Percentiles rank a stretch among this genome's conserved stretches.
Conservation (phyloP, 35 echinoderm and acorn worm genomes). For the Holothuria glaberrima region DNA sequence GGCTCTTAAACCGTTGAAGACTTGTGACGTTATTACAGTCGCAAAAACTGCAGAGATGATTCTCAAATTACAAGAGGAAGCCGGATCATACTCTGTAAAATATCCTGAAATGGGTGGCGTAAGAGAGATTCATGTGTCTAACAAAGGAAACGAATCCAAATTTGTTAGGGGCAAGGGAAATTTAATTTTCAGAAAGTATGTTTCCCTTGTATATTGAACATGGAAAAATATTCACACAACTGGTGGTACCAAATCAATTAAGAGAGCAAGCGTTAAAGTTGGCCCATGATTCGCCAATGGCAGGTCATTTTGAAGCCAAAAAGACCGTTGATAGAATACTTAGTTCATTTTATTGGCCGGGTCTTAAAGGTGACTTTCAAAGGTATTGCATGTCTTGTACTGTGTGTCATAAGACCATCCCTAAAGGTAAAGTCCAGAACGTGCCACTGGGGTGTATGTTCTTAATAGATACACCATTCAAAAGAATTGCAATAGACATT, state of each 20-base stretch:
- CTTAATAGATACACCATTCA: too few relatives aligned
- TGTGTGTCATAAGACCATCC: constrained; percentile 61
- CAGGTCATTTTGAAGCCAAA: constrained; percentile 38
- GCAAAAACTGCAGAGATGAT: constrained; percentile 6
- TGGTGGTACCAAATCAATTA: too few relatives aligned
- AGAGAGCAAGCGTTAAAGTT: constrained; percentile 44
- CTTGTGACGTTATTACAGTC: not conserved
- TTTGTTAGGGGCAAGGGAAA: too few relatives aligned
- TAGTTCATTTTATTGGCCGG: constrained; percentile 58
- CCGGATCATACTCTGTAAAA: too few relatives aligned
- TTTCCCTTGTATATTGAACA: not conserved
- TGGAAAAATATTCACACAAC: too few relatives aligned
- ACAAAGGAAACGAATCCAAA: too few relatives aligned
- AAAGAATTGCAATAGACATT: too few relatives aligned
- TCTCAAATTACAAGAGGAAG: not conserved
- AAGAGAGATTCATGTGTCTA: too few relatives aligned
- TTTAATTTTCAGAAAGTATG: constrained; percentile 9
- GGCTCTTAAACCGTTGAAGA: not conserved
- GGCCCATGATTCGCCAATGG: constrained; percentile 73
- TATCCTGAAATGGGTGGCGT: too few relatives aligned
- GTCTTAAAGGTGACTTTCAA: constrained; percentile 46
- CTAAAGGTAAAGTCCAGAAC: constrained; percentile 75
- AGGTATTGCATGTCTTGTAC: constrained; percentile 66
- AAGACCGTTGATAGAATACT: constrained; percentile 56
- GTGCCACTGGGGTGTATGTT: too few relatives aligned